Base-by-base conservation (phyloP, 2,113 vertebrate genomes). In the Phaethornis superciliosus region DNA sequence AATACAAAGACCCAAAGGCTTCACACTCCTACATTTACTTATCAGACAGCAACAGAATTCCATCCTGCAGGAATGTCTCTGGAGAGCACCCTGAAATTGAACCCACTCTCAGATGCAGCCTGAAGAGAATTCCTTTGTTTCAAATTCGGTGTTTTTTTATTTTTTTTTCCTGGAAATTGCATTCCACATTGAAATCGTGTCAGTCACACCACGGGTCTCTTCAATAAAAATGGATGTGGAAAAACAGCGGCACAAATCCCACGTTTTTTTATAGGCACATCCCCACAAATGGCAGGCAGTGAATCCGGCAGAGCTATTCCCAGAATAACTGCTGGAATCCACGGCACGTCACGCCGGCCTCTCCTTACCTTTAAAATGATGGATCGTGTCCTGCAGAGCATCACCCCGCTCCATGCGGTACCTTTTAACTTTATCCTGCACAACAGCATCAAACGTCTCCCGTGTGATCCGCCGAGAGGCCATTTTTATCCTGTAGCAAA, bases 391-490 rank as follows among this genome's bases (percentile, higher is more conserved):
- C 5, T 89, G 93, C 2, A 85, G 11, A 10, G 96, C 93, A 59
- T 97, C 96, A 6, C 94, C 30, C 10, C 97, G 83, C 15, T 97
- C 97, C 91, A 97, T 54, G 15, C 91, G 96, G 9, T 93, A 98
- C 51, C 96, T 83, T 21, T 97, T 97, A 20, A 96, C 96, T 85
- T 98, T 98, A 15, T 97, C 98, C 83, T 98, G 97, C 85, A 98
- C 91, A 4, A 97, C 96, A 27, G 96, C 96, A 68, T 97, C 98
- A 64, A 98, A 96, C 46, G 96, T 87, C 23, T 98, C 97, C 62
- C 97, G 97, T 10, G 95, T 88, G 72, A 98, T 96, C 64, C 97
- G 87, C 17, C 97, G 96, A 33, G 98, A 96, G 83, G 97, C 96
- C 98, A 98, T 98, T 81, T 88, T 93, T 71, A 52, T 51, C 79